Base-by-base conservation (phyloP, 2,113 vertebrate genomes). In the Laterallus jamaicensis region DNA sequence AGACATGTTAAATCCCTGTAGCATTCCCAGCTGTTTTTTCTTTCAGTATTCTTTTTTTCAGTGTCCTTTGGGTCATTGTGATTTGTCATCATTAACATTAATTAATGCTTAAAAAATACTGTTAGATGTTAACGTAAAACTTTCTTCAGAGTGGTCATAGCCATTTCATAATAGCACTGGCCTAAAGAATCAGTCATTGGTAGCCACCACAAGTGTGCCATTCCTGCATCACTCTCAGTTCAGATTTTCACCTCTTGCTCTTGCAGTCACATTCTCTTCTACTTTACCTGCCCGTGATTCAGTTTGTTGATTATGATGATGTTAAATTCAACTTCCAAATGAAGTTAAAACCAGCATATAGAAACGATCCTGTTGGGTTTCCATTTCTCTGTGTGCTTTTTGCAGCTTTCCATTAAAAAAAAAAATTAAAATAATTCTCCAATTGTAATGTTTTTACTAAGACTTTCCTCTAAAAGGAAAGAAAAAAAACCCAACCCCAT, bases 71-170 rank as follows among this genome's bases (percentile, higher is more conserved):
- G 88, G 79, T 88, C 47, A 49, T 14, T 21, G 42, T n/a, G 50
- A 68, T 83, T 64, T 66, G n/a, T 69, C 40, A 78, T 56, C 88
- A 39, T 81, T 73, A 42, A 75, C n/a, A 66, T 49, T 63, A 71
- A 69, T 32, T 60, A 62, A 54, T 25, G 37, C 28, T 74, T 74
- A 69, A 80, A 91, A 74, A 74, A 44, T 0, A 44, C 28, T 90
- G 90, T 56, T 29, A 40, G 28, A 47, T 67, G 42, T 70, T 74
- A 71, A 80, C 28, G 17, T 44, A 47, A 78, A 87, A 42, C 14
- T 26, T 84, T 55, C n/a, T 86, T 93, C 22, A 14, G 21, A 97
- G 86, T 93, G 94, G 94, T 91, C 82, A 58, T 8, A 88, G 90
- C 54, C 73, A 63, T 96, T 95, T 93, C 35, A 17, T 60, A 67